Base-by-base conservation (phyloP, 2,113 vertebrate species). In the Scopus umbretta region DNA sequence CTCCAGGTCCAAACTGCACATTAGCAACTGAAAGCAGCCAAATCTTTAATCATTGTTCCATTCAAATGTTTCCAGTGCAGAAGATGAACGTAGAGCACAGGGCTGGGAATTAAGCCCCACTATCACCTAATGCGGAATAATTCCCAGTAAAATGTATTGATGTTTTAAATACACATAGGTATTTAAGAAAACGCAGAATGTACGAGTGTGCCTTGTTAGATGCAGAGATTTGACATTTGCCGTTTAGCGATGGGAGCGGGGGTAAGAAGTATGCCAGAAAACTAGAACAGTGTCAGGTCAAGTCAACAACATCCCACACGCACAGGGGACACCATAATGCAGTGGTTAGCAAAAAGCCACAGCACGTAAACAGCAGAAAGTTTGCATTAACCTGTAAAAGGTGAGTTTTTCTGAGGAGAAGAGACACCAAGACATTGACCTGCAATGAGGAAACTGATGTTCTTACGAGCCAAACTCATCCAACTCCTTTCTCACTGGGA, bases 71-170 rank as follows among this genome's bases (percentile, higher is more conserved):
- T 73, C 42, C 79, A 84, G 50, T 53, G n/a, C 67, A 61, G 63
- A 71, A 73, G 72, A 72, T 3, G 21, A 84, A 66, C 61, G 27
- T 3, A 8, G 47, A 92, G 80, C 59, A 45, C n/a, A n/a, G 45
- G 55, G 62, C 58, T 73, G 49, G 83, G 62, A 86, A 78, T 59
- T 63, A 65, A 71, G 34, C 38, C 34, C 34, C 1, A 3, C 30
- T 59, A 11, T 34, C 22, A 49, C 19, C n/a, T 50, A 58, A 83
- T 0, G 20, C 38, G 32, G 53, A 70, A 38, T 27, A 62, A 81
- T 45, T 71, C n/a, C 50, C 16, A 14, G 11, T 2, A 47, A 32
- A 47, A 88, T 0, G 0, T 9, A 43, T 11, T 80, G 42, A 22
- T 2, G 0, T 18, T 82, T 76, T 61, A 85, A 94, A 88, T 6